These are phyloP conservation scores for Centroberyx gerrardi DNA, from an alignment of 2,797 vertebrate genomes.

Conservation along the genomic window DNA sequence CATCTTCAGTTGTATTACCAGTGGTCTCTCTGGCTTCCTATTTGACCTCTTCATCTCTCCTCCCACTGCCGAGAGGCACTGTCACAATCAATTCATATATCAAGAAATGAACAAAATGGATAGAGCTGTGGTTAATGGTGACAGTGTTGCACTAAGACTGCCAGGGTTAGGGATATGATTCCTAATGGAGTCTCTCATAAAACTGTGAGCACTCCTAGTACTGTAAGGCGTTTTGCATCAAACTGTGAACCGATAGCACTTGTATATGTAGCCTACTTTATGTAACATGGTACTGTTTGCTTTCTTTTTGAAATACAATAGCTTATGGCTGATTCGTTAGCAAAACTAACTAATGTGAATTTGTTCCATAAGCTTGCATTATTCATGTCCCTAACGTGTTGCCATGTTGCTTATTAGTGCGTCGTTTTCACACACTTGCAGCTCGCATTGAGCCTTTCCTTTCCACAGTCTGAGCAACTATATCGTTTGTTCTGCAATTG, in stretches of 20 bases:
- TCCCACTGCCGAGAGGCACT: conserved; percentile 6
- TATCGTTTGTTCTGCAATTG: conserved; percentile 14
- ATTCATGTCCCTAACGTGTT: background rate
- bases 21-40: conserved; percentile 18
- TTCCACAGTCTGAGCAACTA: background rate
- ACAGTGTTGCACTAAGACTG: background rate
- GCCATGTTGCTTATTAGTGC: background rate
- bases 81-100: background rate
- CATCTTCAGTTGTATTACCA: conserved; percentile 32
- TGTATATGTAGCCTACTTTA: background rate
- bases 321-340: background rate
- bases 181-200: background rate
- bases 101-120: too few relatives aligned
- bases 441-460: background rate
- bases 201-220: background rate
- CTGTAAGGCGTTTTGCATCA: too few relatives aligned
- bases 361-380: background rate
- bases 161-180: background rate
- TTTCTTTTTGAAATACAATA: background rate
- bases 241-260: background rate
- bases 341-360: background rate
- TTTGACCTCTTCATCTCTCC: conserved; percentile 12
- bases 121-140: too few relatives aligned
- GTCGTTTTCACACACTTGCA: conserved; percentile 12
- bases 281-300: background rate